Evolutionary conservation across 2,888 invertebrate genomes (phyloP).

Genomic region (Hedychridium roseum): DNA sequence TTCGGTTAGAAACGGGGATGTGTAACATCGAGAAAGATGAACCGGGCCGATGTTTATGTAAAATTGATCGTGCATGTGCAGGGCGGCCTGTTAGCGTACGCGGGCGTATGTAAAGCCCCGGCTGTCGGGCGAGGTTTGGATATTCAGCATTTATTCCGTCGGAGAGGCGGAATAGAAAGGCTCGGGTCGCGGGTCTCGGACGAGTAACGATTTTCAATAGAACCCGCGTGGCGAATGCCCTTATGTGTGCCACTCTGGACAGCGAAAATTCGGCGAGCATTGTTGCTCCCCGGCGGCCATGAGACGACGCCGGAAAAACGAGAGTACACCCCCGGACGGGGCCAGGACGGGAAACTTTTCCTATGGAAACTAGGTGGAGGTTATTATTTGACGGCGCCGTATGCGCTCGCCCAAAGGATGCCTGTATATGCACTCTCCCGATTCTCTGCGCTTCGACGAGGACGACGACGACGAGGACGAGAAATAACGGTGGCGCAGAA

Average conservation of each 20-base stretch:
- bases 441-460: too few relatives aligned
- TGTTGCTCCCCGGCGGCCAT: slow-evolving; percentile 29
- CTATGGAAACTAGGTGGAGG: slow-evolving; percentile 43
- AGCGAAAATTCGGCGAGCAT: slow-evolving; percentile 34
- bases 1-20: too few relatives aligned
- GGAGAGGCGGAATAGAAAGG: slow-evolving; percentile 13
- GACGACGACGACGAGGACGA: slow-evolving; percentile 17
- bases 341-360: slow-evolving; percentile 34
- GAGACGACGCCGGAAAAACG: slow-evolving; percentile 21
- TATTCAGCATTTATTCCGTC: slow-evolving; percentile 20
- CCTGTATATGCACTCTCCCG: too few relatives aligned
- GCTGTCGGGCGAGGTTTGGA: too few relatives aligned
- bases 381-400: slow-evolving; percentile 47
- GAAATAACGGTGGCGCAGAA: slow-evolving; percentile 11
- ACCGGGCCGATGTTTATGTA: too few relatives aligned
- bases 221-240: slow-evolving; percentile 31
- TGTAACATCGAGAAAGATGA: too few relatives aligned
- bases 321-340: neutral
- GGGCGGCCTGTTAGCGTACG: too few relatives aligned
- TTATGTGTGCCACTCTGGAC: slow-evolving; percentile 33
- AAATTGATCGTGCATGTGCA: too few relatives aligned
- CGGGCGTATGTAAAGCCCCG: too few relatives aligned
- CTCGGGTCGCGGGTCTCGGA: slow-evolving; percentile 25
- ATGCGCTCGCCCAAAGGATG: too few relatives aligned
- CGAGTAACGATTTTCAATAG: slow-evolving; percentile 50